Conservation (phyloP, 2,113 vertebrate genomes). For the Tachuris rubrigastra region DNA sequence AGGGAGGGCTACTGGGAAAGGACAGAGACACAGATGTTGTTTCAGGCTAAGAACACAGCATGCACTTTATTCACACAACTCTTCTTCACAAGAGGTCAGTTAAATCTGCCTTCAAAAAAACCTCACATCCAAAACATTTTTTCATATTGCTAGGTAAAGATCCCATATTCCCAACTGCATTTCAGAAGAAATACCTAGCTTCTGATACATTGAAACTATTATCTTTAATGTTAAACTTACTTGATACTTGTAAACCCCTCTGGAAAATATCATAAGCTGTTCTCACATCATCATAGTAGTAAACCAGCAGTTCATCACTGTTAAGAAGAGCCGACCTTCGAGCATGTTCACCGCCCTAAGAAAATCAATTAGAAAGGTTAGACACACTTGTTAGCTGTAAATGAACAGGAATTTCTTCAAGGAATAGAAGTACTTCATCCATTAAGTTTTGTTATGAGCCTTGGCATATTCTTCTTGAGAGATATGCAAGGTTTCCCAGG, state of each 20-base stretch:
- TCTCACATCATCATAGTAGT: slow-evolving; percentile 83
- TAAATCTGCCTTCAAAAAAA: not conserved
- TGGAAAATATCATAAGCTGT: slow-evolving; percentile 88
- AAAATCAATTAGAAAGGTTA: not conserved
- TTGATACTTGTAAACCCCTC: slow-evolving; percentile 86
- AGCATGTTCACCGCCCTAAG: slow-evolving; percentile 78
- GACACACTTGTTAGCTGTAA: not conserved
- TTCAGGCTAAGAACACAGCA: not conserved
- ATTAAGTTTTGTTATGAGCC: not conserved
- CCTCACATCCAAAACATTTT: not conserved
- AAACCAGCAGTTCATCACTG: slow-evolving; percentile 66
- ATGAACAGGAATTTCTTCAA: not conserved
- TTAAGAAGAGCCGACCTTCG: slow-evolving; percentile 82
- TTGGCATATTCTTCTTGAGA: not conserved
- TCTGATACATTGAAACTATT: not conserved
- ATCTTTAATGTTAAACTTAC: slow-evolving; percentile 74
- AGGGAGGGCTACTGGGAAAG: not conserved
- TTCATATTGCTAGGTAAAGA: not conserved
- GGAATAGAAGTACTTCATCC: not conserved
- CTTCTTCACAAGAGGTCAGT: not conserved
- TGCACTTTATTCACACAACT: not conserved
- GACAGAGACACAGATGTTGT: not conserved
- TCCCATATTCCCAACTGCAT: not conserved
- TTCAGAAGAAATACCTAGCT: not conserved
- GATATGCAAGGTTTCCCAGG: not conserved